Conservation (phyloP, 2,113 vertebrate genomes). For the Caranx ignobilis region DNA sequence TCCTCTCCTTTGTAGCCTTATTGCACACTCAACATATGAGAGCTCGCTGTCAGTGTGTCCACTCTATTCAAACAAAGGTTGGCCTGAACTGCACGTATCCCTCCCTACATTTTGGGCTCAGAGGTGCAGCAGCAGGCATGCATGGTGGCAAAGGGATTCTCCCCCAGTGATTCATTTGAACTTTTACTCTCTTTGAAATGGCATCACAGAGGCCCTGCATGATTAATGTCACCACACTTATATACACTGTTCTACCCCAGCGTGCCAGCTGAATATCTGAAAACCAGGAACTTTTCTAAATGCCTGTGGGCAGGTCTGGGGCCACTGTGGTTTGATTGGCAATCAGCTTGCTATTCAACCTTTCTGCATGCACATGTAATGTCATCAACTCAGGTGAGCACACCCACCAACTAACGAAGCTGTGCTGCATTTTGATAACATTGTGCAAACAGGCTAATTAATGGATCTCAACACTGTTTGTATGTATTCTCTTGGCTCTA, state of each 20-base stretch:
- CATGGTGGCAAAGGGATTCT: constrained; percentile 48
- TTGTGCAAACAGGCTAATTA: constrained; percentile 27
- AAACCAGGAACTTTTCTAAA: constrained; percentile 42
- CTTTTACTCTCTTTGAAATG: constrained; percentile 77
- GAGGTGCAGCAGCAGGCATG: constrained; percentile 37
- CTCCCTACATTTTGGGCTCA: constrained; percentile 46
- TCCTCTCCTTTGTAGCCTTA: constrained; percentile 16
- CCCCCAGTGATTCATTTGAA: constrained; percentile 72
- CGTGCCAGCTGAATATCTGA: constrained; percentile 58
- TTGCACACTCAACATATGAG: constrained; percentile 41
- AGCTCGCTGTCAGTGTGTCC: constrained; percentile 26
- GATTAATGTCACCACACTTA: constrained; percentile 70
- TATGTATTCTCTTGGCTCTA: neutral
- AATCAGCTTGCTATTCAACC: constrained; percentile 58
- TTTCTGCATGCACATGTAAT: constrained; percentile 42
- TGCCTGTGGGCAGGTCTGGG: constrained; percentile 26
- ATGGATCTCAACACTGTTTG: constrained; percentile 19
- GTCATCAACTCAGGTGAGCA: constrained; percentile 24
- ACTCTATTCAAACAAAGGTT: constrained; percentile 43
- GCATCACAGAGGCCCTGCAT: constrained; percentile 71
- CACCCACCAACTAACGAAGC: neutral
- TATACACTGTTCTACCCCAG: constrained; percentile 46
- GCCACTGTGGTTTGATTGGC: constrained; percentile 53
- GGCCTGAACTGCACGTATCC: constrained; percentile 24
- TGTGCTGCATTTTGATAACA: constrained; percentile 2